Conservation (phyloP, 2,888 invertebrate species). For the Esperia sulphurella region DNA sequence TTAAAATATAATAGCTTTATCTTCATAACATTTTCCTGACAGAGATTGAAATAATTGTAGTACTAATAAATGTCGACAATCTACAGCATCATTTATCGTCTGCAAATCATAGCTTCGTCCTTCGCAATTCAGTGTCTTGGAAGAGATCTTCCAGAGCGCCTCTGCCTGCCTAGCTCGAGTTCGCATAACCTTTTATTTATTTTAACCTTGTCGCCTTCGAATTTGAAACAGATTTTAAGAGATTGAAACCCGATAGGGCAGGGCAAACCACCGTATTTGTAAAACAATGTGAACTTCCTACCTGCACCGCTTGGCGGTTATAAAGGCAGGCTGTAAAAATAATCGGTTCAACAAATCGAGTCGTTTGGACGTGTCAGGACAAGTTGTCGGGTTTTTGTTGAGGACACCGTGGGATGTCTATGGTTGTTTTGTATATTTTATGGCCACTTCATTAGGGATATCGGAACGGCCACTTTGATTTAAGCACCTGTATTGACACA, state of each 20-base stretch:
- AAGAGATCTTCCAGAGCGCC: too few species aligned
- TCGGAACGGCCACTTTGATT: constrained; percentile 43
- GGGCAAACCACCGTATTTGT: constrained; percentile 56
- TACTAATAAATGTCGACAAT: too few species aligned
- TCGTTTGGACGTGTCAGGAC: constrained; percentile 70
- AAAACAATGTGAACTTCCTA: constrained; percentile 54
- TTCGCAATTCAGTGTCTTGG: too few species aligned
- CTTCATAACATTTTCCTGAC: too few species aligned
- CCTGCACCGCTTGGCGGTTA: constrained; percentile 36
- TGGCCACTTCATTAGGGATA: constrained; percentile 64
- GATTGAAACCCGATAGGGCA: constrained; percentile 42
- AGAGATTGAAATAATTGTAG: too few species aligned
- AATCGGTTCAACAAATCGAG: constrained; percentile 68
- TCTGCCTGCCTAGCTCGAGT: too few species aligned
- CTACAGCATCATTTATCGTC: too few species aligned
- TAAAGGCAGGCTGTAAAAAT: constrained; percentile 44
- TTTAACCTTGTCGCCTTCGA: not conserved
- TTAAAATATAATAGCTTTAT: too few species aligned
- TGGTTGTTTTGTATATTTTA: constrained; percentile 68
- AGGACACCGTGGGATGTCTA: constrained; percentile 60
- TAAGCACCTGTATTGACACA: constrained; percentile 53
- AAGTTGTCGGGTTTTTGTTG: constrained; percentile 59
- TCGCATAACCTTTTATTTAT: not conserved
- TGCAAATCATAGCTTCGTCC: too few species aligned
- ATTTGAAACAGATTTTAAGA: constrained; percentile 7